phyloP scores from a whole-genome alignment of 2,888 invertebrate species.

The Agriopis aurantiaria region DNA sequence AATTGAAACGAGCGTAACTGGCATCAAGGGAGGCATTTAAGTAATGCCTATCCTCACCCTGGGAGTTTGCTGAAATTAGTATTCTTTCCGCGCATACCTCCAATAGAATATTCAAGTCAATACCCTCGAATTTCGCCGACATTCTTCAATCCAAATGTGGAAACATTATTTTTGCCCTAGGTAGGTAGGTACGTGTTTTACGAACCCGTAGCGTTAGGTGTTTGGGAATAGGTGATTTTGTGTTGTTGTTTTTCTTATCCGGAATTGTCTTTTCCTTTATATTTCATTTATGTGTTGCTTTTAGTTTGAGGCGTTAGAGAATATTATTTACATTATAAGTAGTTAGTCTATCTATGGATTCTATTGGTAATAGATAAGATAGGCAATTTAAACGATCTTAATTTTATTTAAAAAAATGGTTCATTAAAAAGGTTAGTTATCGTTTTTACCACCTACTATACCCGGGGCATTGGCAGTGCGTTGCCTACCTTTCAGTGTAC shows the following conservation, averaged over 20 bases:
- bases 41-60: conserved; percentile 18
- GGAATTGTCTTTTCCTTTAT: background rate
- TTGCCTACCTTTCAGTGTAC: too few relatives aligned
- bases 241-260: conserved; percentile 4
- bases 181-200: conserved; percentile 46
- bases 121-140: conserved; percentile 34
- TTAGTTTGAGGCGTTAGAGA: too few relatives aligned
- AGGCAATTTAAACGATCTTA: too few relatives aligned
- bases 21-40: conserved; percentile 23
- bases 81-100: conserved; percentile 48
- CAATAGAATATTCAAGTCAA: conserved; percentile 60
- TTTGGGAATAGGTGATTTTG: conserved; percentile 18
- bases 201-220: conserved; percentile 27
- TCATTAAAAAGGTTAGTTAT: too few relatives aligned
- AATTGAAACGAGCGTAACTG: conserved; percentile 30
- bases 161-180: conserved; percentile 52
- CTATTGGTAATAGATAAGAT: too few relatives aligned
- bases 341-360: too few relatives aligned
- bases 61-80: conserved; percentile 45
- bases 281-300: background rate
- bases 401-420: too few relatives aligned
- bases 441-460: too few relatives aligned
- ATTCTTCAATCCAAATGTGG: conserved; percentile 57
- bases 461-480: too few relatives aligned
- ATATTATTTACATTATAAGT: too few relatives aligned